Base-by-base conservation (phyloP, 2,888 invertebrate genomes). In the Acronicta leporina region DNA sequence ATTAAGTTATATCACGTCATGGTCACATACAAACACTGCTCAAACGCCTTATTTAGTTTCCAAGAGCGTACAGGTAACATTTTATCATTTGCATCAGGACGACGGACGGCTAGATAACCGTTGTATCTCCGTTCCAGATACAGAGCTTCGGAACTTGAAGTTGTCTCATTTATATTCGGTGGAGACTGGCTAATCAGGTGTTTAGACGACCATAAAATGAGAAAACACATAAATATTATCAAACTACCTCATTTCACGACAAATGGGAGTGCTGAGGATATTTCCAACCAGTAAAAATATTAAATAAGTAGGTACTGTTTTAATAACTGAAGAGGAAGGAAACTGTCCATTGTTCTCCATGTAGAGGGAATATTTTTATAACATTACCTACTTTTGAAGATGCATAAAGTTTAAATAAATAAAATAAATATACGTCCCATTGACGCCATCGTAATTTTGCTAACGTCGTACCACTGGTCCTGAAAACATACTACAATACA, bases 21-120 rank as follows among this genome's bases (percentile, higher is more conserved):
- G 38, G 44, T 46, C 25, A 54, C 13, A 52, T 35, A 42, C 35
- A 55, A 56, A 67, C 33, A 56, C 38, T 46, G 58, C 41, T 11
- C 30, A 57, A 60, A 55, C 46, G 13, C 15, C 47, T 11, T 57
- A 75, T 73, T 75, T 63, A 53, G 48, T 72, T 71, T 68, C 73
- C 44, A 41, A 51, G 52, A 56, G 52, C 55, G 67, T 67, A n/a
- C 38, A 5, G 38, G 38, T n/a, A 62, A 54, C 20, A 15, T 41
- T 30, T n/a, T 47, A 60, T 45, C 73, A 68, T 73, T 69, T 54
- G 63, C 73, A 73, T 72, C 46, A 50, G 52, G 41, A 52, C 42
- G 60, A 46, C 68, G 52, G 41, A 52, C 42, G 60, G 49, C 68
- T 56, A 73, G 47, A 65, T 58, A 62, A 73, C 69, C 68, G 68